Percentiles rank a stretch among this genome's conserved stretches.
These are phyloP conservation scores for Plecotus auritus DNA, from an alignment of 2,113 vertebrate genomes.

Conservation along the genomic window DNA sequence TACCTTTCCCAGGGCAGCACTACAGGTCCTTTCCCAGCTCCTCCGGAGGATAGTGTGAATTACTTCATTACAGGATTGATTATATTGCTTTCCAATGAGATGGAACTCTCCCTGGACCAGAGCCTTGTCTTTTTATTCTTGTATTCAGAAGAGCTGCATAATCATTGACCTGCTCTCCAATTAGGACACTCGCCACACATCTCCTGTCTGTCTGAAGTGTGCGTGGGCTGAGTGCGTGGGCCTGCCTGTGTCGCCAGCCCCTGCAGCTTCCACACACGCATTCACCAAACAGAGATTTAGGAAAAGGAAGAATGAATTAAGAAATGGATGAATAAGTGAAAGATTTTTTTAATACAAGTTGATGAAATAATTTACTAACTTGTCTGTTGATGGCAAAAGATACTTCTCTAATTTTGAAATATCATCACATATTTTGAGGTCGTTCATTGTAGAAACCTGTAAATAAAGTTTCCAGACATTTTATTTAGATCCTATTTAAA, in stretches of 20 bases:
- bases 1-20: neutral
- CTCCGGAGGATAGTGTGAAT: neutral
- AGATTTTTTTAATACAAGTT: neutral
- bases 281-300: neutral
- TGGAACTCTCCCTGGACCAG: neutral
- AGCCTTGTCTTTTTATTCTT: neutral
- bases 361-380: neutral
- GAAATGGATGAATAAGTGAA: neutral
- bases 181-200: neutral
- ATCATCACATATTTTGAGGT: neutral
- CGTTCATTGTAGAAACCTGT: neutral
- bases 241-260: neutral
- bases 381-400: neutral
- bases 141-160: neutral
- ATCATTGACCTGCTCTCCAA: neutral
- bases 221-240: rapidly evolving
- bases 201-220: neutral
- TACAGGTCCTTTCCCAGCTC: neutral
- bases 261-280: neutral
- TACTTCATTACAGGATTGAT: neutral
- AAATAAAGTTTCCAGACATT: constrained; percentile 16
- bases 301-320: neutral
- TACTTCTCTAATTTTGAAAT: neutral
- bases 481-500: constrained; percentile 38
- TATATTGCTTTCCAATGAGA: neutral